These are phyloP conservation scores for Pseudocheirus occidentalis DNA, from an alignment of 2,797 vertebrate species.

Conservation along the genomic window DNA sequence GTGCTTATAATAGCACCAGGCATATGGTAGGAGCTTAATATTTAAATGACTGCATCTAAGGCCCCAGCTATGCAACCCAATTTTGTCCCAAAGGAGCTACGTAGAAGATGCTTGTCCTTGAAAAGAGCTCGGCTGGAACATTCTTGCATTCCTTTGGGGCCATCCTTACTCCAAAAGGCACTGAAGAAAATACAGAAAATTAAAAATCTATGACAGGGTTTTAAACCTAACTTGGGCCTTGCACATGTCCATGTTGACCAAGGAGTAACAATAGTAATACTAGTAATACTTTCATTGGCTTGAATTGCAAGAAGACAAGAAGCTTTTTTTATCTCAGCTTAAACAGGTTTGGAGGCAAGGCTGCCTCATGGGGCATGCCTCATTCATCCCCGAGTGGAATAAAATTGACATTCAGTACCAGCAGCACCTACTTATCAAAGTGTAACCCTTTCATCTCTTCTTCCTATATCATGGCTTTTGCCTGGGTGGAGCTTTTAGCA, in stretches of 20 bases:
- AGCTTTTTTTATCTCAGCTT: background rate
- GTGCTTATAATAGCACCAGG: conserved; percentile 10
- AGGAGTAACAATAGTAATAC: background rate
- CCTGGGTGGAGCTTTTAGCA: conserved; percentile 69
- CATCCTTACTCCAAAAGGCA: conserved; percentile 29
- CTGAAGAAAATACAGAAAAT: conserved; percentile 33
- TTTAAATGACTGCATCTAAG: conserved; percentile 27
- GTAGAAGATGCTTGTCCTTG: conserved; percentile 53
- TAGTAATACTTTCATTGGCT: conserved; percentile 6
- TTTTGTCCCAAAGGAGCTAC: conserved; percentile 45
- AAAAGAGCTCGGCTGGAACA: conserved; percentile 65
- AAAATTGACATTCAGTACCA: conserved; percentile 32
- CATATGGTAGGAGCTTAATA: background rate
- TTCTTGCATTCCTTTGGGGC: background rate
- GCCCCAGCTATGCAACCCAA: conserved; percentile 59
- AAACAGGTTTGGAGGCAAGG: conserved; percentile 17
- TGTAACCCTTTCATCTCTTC: conserved; percentile 26
- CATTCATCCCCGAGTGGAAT: conserved; percentile 16
- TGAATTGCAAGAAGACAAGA: conserved; percentile 7
- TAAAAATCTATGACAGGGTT: conserved; percentile 24
- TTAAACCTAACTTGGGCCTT: conserved; percentile 20
- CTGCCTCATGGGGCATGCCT: conserved; percentile 2
- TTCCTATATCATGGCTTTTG: conserved; percentile 57
- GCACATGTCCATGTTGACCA: conserved; percentile 8
- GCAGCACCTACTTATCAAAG: conserved; percentile 42